A percentile compares a stretch with the other conserved stretches of the same genome.
Conservation (phyloP, 2,113 vertebrate species). For the Oreochromis niloticus region DNA sequence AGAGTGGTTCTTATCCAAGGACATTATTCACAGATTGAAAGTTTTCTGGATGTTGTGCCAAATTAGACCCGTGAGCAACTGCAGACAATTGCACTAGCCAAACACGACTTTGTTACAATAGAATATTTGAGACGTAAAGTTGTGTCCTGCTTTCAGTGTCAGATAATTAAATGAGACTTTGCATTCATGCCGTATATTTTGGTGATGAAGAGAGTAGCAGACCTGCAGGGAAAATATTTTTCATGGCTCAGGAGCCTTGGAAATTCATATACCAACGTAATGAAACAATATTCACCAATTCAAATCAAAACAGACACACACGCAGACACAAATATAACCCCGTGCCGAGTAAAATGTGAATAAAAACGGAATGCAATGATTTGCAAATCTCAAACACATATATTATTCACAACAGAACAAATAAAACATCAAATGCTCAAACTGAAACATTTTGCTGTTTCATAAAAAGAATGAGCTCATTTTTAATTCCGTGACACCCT, state of each 20-base stretch:
- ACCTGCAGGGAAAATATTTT: background rate
- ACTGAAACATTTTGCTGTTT: background rate
- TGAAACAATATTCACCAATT: background rate
- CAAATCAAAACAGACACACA: background rate
- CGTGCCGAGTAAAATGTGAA: background rate
- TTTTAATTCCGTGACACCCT: background rate
- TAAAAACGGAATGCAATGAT: background rate
- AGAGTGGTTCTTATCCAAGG: constrained; percentile 25
- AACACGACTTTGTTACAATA: background rate
- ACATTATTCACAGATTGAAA: constrained; percentile 29
- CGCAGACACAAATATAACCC: background rate
- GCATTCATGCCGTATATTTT: background rate
- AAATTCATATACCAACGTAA: background rate
- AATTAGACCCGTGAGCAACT: constrained; percentile 8
- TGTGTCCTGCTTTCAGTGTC: background rate
- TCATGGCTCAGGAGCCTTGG: background rate
- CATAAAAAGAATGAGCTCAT: background rate
- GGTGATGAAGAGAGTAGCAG: background rate
- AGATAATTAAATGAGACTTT: constrained; percentile 8
- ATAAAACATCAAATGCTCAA: background rate
- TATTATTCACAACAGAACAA: background rate
- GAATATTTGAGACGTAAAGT: background rate
- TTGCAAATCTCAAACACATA: background rate
- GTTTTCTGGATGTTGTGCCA: background rate
- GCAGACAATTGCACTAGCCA: background rate